Percentiles rank a stretch among this genome's conserved stretches.
Conservation (phyloP, 2,113 vertebrate genomes). For the Capricornis sumatraensis region DNA sequence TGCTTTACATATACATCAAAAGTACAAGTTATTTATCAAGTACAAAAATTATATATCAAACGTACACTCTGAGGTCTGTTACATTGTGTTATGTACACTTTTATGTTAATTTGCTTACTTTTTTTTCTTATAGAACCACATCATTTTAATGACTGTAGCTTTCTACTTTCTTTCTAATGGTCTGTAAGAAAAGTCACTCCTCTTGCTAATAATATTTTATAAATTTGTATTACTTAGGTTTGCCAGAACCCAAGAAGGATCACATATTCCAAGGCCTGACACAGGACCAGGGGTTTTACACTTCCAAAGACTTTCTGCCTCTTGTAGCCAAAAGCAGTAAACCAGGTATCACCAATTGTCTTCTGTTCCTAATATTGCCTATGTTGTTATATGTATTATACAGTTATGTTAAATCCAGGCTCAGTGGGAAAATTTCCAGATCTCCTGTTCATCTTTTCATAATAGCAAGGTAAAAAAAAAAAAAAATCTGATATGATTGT, state of each 20-base stretch:
- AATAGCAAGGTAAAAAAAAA: neutral
- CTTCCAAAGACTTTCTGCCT: constrained; percentile 93
- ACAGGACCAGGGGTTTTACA: constrained; percentile 90
- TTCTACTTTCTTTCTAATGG: neutral
- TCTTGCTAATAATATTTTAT: constrained; percentile 17
- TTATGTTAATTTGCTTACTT: neutral
- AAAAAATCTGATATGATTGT: neutral
- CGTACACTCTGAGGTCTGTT: neutral
- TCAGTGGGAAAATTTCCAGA: neutral
- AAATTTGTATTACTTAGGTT: constrained; percentile 80
- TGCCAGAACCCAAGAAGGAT: constrained; percentile 91
- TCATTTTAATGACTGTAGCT: neutral
- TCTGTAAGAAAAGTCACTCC: neutral
- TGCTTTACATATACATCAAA: neutral
- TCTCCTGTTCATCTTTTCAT: neutral
- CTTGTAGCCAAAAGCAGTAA: constrained; percentile 92
- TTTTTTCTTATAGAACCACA: neutral
- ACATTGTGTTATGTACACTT: neutral
- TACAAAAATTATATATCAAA: neutral
- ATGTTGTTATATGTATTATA: neutral
- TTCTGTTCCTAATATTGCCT: neutral
- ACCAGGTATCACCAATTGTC: constrained; percentile 77
- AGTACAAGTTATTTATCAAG: neutral
- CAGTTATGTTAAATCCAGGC: neutral
- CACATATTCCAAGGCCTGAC: constrained; percentile 86